Base-by-base conservation (phyloP, 2,888 invertebrate genomes). In the Deroplatys truncata region DNA sequence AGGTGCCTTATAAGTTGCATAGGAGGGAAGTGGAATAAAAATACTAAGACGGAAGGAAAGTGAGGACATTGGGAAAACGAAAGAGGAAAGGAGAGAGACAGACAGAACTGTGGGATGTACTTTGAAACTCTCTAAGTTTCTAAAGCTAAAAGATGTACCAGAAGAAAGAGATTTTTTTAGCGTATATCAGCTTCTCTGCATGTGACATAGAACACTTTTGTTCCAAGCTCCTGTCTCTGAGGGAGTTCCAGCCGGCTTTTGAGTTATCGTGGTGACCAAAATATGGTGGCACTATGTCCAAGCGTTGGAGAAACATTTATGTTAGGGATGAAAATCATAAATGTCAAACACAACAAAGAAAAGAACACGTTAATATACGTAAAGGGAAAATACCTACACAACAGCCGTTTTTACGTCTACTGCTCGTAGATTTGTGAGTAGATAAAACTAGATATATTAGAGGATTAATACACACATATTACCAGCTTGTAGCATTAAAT, bases 231-330 rank as follows among this genome's bases (percentile, higher is more conserved):
- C 20, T 2, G 20, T 72, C 56, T 72, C 56, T 56, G 56, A 35
- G 56, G 56, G 56, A 56, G 56, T 56, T 56, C 56, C 56, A 72
- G 56, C 56, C 56, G 29, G 31, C 31, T n/a, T 84, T n/a, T 86
- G 86, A 86, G 82, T 82, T 86, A 86, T 86, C 56, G 86, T 72
- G 20, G 29, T 82, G 56, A 25, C 82, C 86, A 86, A 86, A 86
- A 72, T 82, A 56, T 86, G 29, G 82, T 86, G 86, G 82, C 86
- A 82, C 85, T 35, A 2, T 86, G 29, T 29, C 28, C 86, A 86
- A 72, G 86, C 72, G 28, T 28, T 86, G 29, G 72, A 25, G 29
- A 28, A 29, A 86, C 86, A 86, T 86, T 82, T 72, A 82, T 25
- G 86, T 29, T 82, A 16, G 82, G 86, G 28, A 28, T 31, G 20